Evolutionary conservation across 2,888 invertebrate species (phyloP).

Genomic region (Liodrosophila aerea): DNA sequence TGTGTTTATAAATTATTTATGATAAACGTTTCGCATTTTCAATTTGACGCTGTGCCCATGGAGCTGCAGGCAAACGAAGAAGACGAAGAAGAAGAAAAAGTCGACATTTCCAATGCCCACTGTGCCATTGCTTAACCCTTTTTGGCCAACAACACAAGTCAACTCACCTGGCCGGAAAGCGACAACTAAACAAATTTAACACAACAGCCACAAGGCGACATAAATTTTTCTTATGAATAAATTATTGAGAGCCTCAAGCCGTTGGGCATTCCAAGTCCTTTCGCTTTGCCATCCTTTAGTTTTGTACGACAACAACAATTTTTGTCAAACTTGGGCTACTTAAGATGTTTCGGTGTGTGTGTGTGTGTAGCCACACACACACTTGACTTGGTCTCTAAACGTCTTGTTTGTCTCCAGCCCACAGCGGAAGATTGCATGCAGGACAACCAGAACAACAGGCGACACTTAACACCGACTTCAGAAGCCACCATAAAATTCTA

Average conservation of each 20-base stretch:
- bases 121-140: slow-evolving; percentile 16
- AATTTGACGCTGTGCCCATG: slow-evolving; percentile 39
- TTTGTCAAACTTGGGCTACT: slow-evolving; percentile 26
- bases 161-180: slow-evolving; percentile 49
- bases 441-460: slow-evolving; percentile 23
- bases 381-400: slow-evolving; percentile 43
- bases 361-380: slow-evolving; percentile 22
- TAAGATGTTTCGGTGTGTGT: slow-evolving; percentile 18
- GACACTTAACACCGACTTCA: slow-evolving; percentile 49
- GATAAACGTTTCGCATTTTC: slow-evolving; percentile 66
- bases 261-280: slow-evolving; percentile 24
- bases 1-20: slow-evolving; percentile 68
- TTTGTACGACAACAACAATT: slow-evolving; percentile 1
- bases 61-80: slow-evolving; percentile 12
- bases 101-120: slow-evolving; percentile 8
- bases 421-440: slow-evolving; percentile 14
- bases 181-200: slow-evolving; percentile 58
- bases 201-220: slow-evolving; percentile 58
- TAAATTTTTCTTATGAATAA: slow-evolving; percentile 74
- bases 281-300: not conserved
- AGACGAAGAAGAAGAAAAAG: slow-evolving; percentile 14
- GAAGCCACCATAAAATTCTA: not conserved
- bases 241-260: slow-evolving; percentile 57
- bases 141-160: slow-evolving; percentile 2
- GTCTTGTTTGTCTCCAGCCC: slow-evolving; percentile 18